phyloP scores from a whole-genome alignment of 92 coral and sea anemone genomes.

The Paramuricea clavata region DNA sequence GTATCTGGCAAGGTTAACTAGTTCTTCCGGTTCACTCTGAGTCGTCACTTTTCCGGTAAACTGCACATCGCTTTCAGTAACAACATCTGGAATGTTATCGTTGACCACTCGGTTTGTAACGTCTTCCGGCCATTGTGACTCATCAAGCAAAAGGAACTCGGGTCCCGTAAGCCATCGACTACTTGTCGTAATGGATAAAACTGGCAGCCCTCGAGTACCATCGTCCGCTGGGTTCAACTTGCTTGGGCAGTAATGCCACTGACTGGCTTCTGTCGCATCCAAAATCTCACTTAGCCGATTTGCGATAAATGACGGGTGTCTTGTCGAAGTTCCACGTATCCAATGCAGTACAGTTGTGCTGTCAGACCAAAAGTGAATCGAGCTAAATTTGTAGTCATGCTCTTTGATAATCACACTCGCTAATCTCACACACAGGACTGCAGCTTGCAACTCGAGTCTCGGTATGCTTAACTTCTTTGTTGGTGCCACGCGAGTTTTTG shows the following conservation, averaged over 20 bases:
- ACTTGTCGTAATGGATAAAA: slow-evolving; percentile 13
- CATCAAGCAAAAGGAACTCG: slow-evolving; percentile 39
- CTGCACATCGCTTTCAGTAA: too few relatives aligned
- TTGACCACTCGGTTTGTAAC: too few relatives aligned
- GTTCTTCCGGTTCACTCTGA: too few relatives aligned
- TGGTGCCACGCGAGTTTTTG: slow-evolving; percentile 67
- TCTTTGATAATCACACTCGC: slow-evolving; percentile 43
- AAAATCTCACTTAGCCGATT: slow-evolving; percentile 57
- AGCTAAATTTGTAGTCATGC: slow-evolving; percentile 48
- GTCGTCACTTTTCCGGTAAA: too few relatives aligned
- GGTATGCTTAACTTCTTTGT: slow-evolving; percentile 63
- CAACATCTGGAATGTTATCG: too few relatives aligned
- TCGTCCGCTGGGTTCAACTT: slow-evolving; percentile 62
- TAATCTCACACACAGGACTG: slow-evolving; percentile 50
- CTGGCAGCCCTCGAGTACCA: slow-evolving; percentile 54
- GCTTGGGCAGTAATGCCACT: slow-evolving; percentile 60
- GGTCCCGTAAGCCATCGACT: slow-evolving; percentile 72
- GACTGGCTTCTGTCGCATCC: slow-evolving; percentile 45
- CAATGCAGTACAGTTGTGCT: slow-evolving; percentile 62
- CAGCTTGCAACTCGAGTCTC: too few relatives aligned
- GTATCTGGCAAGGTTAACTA: too few relatives aligned
- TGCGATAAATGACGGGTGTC: slow-evolving; percentile 53
- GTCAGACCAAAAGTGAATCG: slow-evolving; percentile 58
- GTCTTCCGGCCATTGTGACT: too few relatives aligned
- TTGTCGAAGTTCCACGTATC: slow-evolving; percentile 48